Conservation (phyloP, 2,113 vertebrate genomes). For the Corythaeola cristata region DNA sequence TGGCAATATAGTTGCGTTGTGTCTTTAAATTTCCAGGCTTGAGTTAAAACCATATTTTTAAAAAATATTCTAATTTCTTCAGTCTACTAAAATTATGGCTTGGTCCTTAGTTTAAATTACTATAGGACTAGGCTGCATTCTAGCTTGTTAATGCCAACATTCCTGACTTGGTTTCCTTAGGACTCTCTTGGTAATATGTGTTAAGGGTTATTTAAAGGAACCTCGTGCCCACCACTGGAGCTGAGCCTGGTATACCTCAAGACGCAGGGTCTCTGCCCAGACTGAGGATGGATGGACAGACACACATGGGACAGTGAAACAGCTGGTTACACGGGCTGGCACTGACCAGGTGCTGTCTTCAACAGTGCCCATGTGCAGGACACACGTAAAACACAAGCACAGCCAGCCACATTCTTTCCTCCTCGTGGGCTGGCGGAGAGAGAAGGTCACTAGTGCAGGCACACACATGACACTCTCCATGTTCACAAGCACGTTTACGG, state of each 20-base stretch:
- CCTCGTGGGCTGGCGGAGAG: not conserved
- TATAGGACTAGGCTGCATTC: not conserved
- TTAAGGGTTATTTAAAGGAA: not conserved
- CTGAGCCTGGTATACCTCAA: rapidly evolving
- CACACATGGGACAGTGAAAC: rapidly evolving
- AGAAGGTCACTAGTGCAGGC: not conserved
- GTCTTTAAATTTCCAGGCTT: not conserved
- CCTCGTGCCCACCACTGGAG: not conserved
- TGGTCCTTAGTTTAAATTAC: not conserved
- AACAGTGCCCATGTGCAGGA: rapidly evolving
- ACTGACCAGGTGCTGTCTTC: not conserved
- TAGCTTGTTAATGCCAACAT: not conserved
- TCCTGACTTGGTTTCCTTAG: not conserved
- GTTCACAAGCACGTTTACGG: rapidly evolving
- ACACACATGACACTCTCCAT: rapidly evolving
- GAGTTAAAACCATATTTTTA: not conserved
- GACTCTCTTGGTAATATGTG: not conserved
- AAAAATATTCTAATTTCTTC: not conserved
- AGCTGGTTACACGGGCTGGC: not conserved
- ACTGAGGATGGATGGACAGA: not conserved
- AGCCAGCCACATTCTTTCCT: rapidly evolving
- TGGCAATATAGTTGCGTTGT: not conserved
- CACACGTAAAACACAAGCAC: too few relatives aligned
- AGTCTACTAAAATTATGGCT: not conserved
- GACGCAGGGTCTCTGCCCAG: not conserved